Evolutionary conservation across 1,140 invertebrate genomes (phyloP).

Genomic region (Drosophila punjabiensis): DNA sequence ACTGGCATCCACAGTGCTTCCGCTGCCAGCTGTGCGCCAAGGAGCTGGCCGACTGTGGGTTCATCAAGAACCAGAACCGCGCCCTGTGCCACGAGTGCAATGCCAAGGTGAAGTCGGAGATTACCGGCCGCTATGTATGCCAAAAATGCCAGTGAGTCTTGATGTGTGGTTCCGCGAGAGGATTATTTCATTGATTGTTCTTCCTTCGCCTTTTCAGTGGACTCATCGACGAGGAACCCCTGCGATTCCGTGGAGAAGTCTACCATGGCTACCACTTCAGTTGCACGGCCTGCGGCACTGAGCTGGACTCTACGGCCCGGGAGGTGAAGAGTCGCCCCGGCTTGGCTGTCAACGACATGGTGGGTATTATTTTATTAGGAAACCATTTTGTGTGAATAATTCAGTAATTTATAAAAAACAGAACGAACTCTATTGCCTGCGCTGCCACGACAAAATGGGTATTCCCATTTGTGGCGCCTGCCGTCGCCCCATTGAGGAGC

Average conservation of each 20-base stretch:
- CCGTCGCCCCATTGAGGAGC: conserved; percentile 97
- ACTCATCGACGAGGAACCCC: conserved; percentile 97
- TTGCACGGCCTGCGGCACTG: conserved; percentile 95
- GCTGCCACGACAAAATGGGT: conserved; percentile 99
- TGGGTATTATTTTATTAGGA: conserved; percentile 6
- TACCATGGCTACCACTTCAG: conserved; percentile 99
- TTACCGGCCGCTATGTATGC: conserved; percentile 98
- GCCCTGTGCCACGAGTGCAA: conserved; percentile 99
- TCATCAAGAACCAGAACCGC: conserved; percentile 96
- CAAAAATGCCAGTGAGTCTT: conserved; percentile 98
- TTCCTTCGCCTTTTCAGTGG: conserved; percentile 88
- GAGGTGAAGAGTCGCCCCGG: conserved; percentile 97
- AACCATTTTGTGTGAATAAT: neutral
- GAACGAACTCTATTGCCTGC: conserved; percentile 98
- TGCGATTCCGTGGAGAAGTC: conserved; percentile 98
- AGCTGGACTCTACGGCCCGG: conserved; percentile 95
- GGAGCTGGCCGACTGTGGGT: conserved; percentile 97
- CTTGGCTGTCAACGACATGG: conserved; percentile 95
- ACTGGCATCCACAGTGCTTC: conserved; percentile 99
- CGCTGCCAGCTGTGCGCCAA: conserved; percentile 96
- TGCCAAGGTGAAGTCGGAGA: conserved; percentile 96
- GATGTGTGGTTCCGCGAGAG: neutral
- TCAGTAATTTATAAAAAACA: conserved; percentile 34
- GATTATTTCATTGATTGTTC: conserved; percentile 1
- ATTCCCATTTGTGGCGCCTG: conserved; percentile 99